Evolutionary conservation across 1,140 invertebrate genomes (phyloP).

Genomic region (Coptotermes formosanus): DNA sequence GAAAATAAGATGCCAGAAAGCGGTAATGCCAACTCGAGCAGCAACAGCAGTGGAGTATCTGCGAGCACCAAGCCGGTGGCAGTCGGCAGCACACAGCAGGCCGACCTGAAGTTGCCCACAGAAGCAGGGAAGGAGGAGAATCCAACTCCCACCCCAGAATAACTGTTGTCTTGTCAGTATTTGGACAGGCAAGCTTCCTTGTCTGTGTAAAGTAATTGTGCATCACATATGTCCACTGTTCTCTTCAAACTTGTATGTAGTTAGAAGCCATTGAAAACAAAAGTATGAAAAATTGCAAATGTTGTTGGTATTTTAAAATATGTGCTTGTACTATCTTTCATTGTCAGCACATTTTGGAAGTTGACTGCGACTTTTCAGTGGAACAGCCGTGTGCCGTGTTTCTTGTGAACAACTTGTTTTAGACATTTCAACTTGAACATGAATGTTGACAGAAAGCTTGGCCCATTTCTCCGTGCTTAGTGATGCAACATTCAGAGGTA

Average conservation of each 20-base stretch:
- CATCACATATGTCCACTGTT: slow-evolving; percentile 21
- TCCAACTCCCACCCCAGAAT: slow-evolving; percentile 10
- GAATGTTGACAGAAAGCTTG: slow-evolving; percentile 1
- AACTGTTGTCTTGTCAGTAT: neutral
- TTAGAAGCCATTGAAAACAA: slow-evolving; percentile 11
- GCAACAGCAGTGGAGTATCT: neutral
- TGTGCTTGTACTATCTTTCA: neutral
- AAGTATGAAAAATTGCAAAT: neutral
- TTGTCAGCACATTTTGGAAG: neutral
- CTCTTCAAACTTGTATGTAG: slow-evolving; percentile 22
- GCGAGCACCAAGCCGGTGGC: neutral
- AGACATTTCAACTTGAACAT: neutral
- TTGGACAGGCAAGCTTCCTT: neutral
- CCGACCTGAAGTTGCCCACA: slow-evolving; percentile 9
- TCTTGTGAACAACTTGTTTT: neutral
- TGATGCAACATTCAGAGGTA: neutral
- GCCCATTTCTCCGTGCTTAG: neutral
- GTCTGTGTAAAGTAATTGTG: neutral
- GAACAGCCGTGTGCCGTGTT: neutral
- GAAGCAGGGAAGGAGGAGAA: slow-evolving; percentile 30
- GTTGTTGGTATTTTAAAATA: neutral
- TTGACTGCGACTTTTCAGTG: neutral
- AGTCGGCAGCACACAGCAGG: neutral
- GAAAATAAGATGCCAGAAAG: slow-evolving; percentile 29
- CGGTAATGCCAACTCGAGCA: slow-evolving; percentile 25